Evolutionary conservation across 2,113 vertebrate species (phyloP).

Genomic region (sheep (Ovis aries)): ARS-UI_Ramb_v3.0 NC_056061.1:67005501-67006000

Average conservation of each 20-base stretch:
- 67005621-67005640: not conserved
- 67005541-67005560: not conserved
- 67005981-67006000: not conserved
- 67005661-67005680: not conserved
- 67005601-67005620: not conserved
- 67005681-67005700: not conserved
- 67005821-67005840: conserved; percentile 9
- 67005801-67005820: not conserved
- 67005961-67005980: not conserved
- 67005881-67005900: not conserved
- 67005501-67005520: not conserved
- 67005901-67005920: not conserved
- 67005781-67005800: not conserved
- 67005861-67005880: not conserved
- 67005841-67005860: not conserved
- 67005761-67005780: not conserved
- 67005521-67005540: not conserved
- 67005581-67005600: not conserved
- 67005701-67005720: not conserved
- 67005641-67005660: no score
- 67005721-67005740: not conserved
- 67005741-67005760: not conserved
- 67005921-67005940: not conserved
- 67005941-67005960: not conserved
- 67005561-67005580: not conserved